Base-by-base conservation (phyloP, 2,888 invertebrate species). In the Atethmia centrago region DNA sequence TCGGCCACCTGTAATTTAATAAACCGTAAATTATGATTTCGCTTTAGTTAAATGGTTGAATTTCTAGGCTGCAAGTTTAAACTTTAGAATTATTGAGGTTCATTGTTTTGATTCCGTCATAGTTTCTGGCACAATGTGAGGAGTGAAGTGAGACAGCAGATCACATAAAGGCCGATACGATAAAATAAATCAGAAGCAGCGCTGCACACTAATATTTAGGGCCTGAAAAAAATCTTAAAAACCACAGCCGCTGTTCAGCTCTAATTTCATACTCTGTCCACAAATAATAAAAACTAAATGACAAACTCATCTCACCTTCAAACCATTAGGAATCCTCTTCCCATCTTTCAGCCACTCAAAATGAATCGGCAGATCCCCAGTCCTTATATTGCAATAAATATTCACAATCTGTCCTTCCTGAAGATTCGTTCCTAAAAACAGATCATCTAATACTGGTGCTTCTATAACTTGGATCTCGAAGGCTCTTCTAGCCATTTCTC, bases 401-500 rank as follows among this genome's bases (percentile, higher is more conserved):
- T 98, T 98, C 45, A 98, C 98, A 85, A 98, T 97, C 91, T 98
- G 98, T 63, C 98, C 98, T 95, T 99, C 98, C 92, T 98, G 98
- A 0, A 98, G 96, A 90, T 98, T 98, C 70, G 97, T 97, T 0
- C 98, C 98, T 86, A 99, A 97, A 47, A 97, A 96, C 89, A 99
- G 97, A 67, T 98, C 98, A 91, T 98, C 98, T 88, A 98, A 96
- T 65, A 98, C 97, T 0, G 98, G 98, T 0, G 98, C 98, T 93
- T 96, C 96, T 89, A 97, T 97, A 16, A 98, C 97, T 88, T 97
- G 97, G 79, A 98, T 97, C 89, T 98, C 98, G 70, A 97, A 97
- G 5, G 97, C 93, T 77, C 95, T 87, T 83, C 95, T 91, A 0
- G 95, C 95, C 95, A 95, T 95, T 86, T 95, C 95, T 25, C 98